Evolutionary conservation across 1,140 invertebrate genomes (phyloP), one percentile per base, ranked within the genome.

Genomic region (Stratiolaelaps scimitus): DNA sequence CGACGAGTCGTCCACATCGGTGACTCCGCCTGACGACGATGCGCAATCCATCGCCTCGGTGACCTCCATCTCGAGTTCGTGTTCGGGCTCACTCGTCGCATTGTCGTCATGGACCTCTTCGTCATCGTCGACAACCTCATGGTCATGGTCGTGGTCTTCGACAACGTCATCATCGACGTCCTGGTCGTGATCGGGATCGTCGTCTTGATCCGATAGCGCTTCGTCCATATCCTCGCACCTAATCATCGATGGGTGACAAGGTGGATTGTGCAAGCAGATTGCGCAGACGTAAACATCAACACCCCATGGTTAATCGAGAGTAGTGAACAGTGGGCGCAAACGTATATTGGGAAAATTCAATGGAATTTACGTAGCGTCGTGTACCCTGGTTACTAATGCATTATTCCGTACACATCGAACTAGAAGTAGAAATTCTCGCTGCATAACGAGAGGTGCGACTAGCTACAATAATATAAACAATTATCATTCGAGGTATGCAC

Each of bases 1-100:
- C 15, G 43, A 68, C 43, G 48, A 68, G 13, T 69, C 67, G 65
- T 69, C 68, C 34, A 68, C 67, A 26, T 48, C 60, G 4, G 34
- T 40, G 34, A 40, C 34, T 6, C 34, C 34, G n/a, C 67, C 60
- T 2, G 47, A 4, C 2, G 13, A 65, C 26, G 64, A 46, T 10
- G 30, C 26, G 56, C 28, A 40, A 20, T 67, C 64, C 29, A 53
- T 30, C 28, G 17, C 56, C 10, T 26, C 34, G 20, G n/a, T 56
- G 19, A 40, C n/a, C 19, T 30, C 48, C 10, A 67, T 29, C 23
- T 45, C 15, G 64, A 40, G 34, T 40, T 40, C 65, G 65, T 60
- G 64, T 7, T 28, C 23, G 5, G 20, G 47, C 47, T n/a, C 45
- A 65, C 46, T 67, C 28, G 34, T 67, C 26, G 44, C 60, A 23